Evolutionary conservation across 92 coral and sea anemone genomes (phyloP), one percentile per base, ranked within the genome.

Genomic region (Palythoa grandiflora): DNA sequence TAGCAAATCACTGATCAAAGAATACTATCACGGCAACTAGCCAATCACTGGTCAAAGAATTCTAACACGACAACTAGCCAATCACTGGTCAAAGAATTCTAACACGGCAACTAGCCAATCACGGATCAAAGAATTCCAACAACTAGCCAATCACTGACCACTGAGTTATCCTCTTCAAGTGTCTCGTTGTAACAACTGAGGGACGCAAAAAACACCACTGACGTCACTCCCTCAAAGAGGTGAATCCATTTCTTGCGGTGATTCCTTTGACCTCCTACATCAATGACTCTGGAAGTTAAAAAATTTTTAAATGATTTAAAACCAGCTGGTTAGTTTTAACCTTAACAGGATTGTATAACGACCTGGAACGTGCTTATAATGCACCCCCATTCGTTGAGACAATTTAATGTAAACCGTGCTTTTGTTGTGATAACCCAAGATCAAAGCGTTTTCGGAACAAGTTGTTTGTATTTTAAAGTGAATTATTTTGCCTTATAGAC

Each of bases 201-300:
- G 4, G 98, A 93, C 2, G 88, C 98, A 66, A 95, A 95, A 76
- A 95, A 95, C 73, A 95, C 96, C 28, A 95, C 94, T 1, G 98
- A 95, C 50, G 98, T 93, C 9, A 95, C 96, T 38, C 98, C 95
- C 51, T 95, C 98, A 74, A 95, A 95, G 77, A 93, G 93, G 78
- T 95, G 98, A 70, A 95, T 95, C 98, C 98, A 95, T 47, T 95
- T 95, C 85, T 95, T 93, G 44, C 98, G 93, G n/a, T 95, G 98
- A 70, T 87, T 95, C 66, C 91, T 93, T 71, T 95, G 98, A 39
- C 98, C 98, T 79, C 94, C 98, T 1, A 91, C 98, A 66, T 95
- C 98, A 21, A 95, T 95, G 1, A 95, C 93, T 86, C 98, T 95
- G 75, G 2, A 44, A 44, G 50, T 5, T 44, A 44, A 21, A 84